Percentiles rank a stretch among this genome's conserved stretches.
Evolutionary conservation across 2,797 vertebrate species (phyloP).

Genomic region (Enteromius paludinosus): DNA sequence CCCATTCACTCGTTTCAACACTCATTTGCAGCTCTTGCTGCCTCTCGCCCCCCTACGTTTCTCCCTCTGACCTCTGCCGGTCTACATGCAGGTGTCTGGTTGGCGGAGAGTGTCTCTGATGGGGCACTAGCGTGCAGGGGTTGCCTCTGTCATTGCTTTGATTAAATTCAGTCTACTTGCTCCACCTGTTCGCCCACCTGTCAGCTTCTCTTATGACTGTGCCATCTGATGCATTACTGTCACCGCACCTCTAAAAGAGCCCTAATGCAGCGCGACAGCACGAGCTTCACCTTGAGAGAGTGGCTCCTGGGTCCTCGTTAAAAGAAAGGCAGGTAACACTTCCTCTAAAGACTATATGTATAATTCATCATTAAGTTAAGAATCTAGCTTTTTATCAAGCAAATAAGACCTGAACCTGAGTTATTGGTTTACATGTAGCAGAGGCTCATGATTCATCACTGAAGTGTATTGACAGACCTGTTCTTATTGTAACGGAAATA

Average conservation of each 20-base stretch:
- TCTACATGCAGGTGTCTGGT: slow-evolving; percentile 45
- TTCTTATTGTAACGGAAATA: not conserved
- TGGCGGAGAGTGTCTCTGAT: slow-evolving; percentile 43
- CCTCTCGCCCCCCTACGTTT: not conserved
- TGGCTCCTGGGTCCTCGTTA: not conserved
- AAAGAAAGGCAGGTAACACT: not conserved
- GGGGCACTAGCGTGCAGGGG: slow-evolving; percentile 40
- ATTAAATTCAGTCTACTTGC: slow-evolving; percentile 54
- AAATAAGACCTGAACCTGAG: not conserved
- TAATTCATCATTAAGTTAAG: not conserved
- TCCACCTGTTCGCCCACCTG: slow-evolving; percentile 58
- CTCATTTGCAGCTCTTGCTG: slow-evolving; percentile 26
- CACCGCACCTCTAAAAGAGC: slow-evolving; percentile 21
- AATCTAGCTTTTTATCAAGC: not conserved
- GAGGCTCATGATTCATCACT: not conserved
- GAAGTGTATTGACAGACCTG: not conserved
- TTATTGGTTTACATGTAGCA: not conserved
- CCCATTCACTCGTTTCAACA: slow-evolving; percentile 1
- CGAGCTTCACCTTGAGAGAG: slow-evolving; percentile 26
- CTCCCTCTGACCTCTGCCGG: slow-evolving; percentile 45
- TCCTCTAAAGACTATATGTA: not conserved
- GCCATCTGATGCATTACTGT: slow-evolving; percentile 42
- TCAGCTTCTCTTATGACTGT: slow-evolving; percentile 47
- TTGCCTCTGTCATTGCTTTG: slow-evolving; percentile 52
- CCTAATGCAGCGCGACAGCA: slow-evolving; percentile 39